Evolutionary conservation across 2,113 vertebrate genomes (phyloP), one percentile per base, ranked within the genome.

Genomic region (Dipodomys spectabilis): DNA sequence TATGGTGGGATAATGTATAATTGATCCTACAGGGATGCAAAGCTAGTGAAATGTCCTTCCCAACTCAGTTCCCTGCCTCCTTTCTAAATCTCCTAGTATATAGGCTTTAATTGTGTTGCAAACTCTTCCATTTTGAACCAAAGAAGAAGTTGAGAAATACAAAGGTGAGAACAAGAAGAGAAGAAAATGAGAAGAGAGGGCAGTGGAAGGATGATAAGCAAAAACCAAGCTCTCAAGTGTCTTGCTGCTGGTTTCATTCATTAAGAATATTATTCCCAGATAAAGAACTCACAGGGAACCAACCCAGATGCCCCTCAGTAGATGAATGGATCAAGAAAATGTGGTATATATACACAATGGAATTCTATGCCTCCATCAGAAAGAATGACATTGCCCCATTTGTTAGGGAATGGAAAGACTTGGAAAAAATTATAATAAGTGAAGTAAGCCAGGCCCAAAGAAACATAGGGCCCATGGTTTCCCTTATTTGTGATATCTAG

Each of bases 261-360:
- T 30, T 86, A 77, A 32, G 5, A 60, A 95, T 86, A 88, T 72
- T 28, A 64, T 89, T 91, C 57, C 22, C 53, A 92, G 44, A 75
- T 73, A 57, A 80, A 86, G 30, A 32, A 62, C 19, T 32, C 75
- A 86, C 1, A 45, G 60, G 15, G 4, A 39, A 6, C 39, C 39
- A 39, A 39, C 39, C 39, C 39, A 39, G 39, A 39, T 39, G 39
- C 39, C 39, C 39, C 39, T 39, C 39, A 39, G 39, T 39, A 39
- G 5, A 39, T 39, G 39, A 39, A 39, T 39, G 39, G 39, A 39
- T 5, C 39, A 39, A 39, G 39, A 39, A 39, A 39, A 39, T 39
- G 39, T 39, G 39, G 39, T 39, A 39, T 39, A 39, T 39, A 39
- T 39, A 39, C 39, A 39, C 39, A 39, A 39, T 39, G 39, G 39